Evolutionary conservation across 2,888 invertebrate species (phyloP), one percentile per base, ranked within the genome.

Genomic region (Xiphydria camelus): DNA sequence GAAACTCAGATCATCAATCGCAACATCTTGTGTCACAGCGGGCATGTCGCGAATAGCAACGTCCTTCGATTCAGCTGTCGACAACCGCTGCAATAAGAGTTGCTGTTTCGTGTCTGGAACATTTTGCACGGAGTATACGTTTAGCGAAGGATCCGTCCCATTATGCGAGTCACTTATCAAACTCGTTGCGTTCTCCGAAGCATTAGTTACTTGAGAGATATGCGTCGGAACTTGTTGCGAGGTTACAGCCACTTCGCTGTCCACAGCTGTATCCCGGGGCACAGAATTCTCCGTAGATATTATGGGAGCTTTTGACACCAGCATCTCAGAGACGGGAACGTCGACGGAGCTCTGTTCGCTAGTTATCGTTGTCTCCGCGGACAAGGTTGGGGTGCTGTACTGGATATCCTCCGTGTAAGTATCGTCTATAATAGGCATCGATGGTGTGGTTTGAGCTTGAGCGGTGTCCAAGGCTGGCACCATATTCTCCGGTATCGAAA

Each of bases 361-460:
- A 4, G 52, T 26, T 3, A 59, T 47, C 4, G 55, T 10, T 4
- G 53, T 39, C 44, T 57, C 52, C 9, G 59, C 46, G 12, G 29
- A n/a, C 4, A 37, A 14, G 10, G 43, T 32, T 4, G 56, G 43
- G 20, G 57, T 47, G 17, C 45, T 41, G 34, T 65, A 70, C 35
- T 57, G 59, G 6, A 55, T 54, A 35, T 51, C 59, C 18, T 68
- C 70, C n/a, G 51, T 39, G 12, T 59, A 73, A n/a, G 57, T 53
- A 31, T 75, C 74, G 31, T 75, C 74, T 42, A 75, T 74, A 14
- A 75, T 70, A 15, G 74, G 73, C 75, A 75, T 74, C 7, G 74
- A 75, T 0, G 73, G 72, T 14, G 73, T 71, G 4, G 64, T 66
- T 49, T 72, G 73, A 9, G 59, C 61, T 41, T 58, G 55, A 1